Conservation (phyloP, 2,113 vertebrate genomes). For the Indicator indicator region DNA sequence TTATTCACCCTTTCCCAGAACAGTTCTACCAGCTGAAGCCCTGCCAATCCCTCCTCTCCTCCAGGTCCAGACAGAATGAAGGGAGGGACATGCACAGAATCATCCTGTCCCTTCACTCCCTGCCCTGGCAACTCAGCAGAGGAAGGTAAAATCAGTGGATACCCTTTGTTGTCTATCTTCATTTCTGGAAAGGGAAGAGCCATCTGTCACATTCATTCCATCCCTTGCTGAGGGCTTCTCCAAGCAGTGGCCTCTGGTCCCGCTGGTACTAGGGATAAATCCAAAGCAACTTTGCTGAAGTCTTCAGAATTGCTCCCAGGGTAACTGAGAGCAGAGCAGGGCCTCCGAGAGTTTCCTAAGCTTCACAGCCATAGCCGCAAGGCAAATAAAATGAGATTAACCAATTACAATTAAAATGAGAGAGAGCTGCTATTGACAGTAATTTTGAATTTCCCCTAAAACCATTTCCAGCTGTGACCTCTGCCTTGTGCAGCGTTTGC, state of each 20-base stretch:
- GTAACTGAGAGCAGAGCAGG: slow-evolving; percentile 32
- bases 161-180: background rate
- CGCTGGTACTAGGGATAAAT: background rate
- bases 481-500: background rate
- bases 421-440: slow-evolving; percentile 69
- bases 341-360: slow-evolving; percentile 34
- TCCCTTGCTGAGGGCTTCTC: background rate
- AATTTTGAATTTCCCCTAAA: slow-evolving; percentile 68
- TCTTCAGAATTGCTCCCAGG: slow-evolving; percentile 48
- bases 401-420: slow-evolving; percentile 67
- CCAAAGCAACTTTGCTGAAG: slow-evolving; percentile 42
- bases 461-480: slow-evolving; percentile 75
- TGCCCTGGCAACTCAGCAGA: background rate
- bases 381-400: slow-evolving; percentile 74
- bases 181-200: background rate
- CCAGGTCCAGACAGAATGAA: background rate
- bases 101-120: background rate
- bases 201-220: background rate
- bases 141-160: slow-evolving; percentile 4
- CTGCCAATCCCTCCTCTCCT: background rate
- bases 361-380: slow-evolving; percentile 39
- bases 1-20: background rate
- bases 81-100: background rate
- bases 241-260: slow-evolving; percentile 29
- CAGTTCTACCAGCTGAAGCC: background rate